Evolutionary conservation across 2,113 vertebrate genomes (phyloP).

Genomic region (Corythoichthys haematopterus): DNA sequence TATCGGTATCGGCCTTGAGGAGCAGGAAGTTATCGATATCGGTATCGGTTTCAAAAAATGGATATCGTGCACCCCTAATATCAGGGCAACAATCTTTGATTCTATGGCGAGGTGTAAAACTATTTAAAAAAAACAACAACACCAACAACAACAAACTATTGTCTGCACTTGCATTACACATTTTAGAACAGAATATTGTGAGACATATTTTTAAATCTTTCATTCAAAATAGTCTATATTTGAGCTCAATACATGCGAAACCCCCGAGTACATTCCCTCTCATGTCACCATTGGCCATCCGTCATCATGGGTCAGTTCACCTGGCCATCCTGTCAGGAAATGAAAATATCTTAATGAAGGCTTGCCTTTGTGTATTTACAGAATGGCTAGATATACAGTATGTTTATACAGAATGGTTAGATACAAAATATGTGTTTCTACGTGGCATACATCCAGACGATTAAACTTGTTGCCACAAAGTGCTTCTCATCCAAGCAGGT

Average conservation of each 20-base stretch:
- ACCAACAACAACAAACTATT: too few species aligned
- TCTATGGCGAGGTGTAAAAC: too few species aligned
- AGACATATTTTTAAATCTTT: not conserved
- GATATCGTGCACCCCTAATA: too few species aligned
- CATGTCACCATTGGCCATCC: conserved; percentile 17
- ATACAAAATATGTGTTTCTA: not conserved
- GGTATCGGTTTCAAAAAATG: too few species aligned
- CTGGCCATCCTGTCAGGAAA: conserved; percentile 21
- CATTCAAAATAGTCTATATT: not conserved
- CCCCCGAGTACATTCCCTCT: not conserved
- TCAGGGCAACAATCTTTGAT: too few species aligned
- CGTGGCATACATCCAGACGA: not conserved
- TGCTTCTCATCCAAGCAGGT: not conserved
- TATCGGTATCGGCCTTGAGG: too few species aligned
- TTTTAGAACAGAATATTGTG: too few species aligned
- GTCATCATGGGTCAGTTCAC: conserved; percentile 13
- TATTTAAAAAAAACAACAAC: too few species aligned
- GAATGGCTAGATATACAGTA: not conserved
- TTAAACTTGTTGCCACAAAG: not conserved
- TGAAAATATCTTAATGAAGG: not conserved
- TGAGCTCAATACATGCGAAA: conserved; percentile 5
- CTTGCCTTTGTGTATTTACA: not conserved
- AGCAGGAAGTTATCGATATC: too few species aligned
- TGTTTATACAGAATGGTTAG: not conserved
- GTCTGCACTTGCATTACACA: too few species aligned